Conservation (phyloP, 2,888 invertebrate genomes). For the Ypsolopha sequella region DNA sequence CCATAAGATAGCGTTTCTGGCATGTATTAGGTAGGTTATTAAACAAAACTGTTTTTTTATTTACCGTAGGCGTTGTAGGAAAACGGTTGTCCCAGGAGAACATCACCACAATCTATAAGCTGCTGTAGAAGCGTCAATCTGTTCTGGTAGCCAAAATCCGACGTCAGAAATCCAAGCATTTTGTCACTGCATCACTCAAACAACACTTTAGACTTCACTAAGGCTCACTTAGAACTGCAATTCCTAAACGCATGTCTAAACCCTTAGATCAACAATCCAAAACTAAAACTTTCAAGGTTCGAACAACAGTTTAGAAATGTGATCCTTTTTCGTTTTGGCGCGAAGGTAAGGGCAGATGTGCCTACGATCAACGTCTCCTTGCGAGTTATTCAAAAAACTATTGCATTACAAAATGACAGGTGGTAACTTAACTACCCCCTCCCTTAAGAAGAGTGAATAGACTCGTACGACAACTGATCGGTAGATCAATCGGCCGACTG, state of each 20-base stretch:
- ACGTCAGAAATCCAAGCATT: constrained; percentile 55
- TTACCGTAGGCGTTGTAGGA: constrained; percentile 17
- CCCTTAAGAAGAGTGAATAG: background rate
- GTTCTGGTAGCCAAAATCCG: constrained; percentile 55
- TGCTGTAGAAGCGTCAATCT: constrained; percentile 52
- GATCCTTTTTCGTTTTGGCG: constrained; percentile 32
- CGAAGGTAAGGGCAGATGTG: constrained; percentile 18
- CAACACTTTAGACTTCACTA: background rate
- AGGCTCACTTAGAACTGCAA: background rate
- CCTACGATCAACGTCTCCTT: constrained; percentile 14
- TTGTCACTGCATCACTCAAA: constrained; percentile 7
- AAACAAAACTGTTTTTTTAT: background rate
- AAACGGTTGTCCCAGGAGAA: constrained; percentile 39
- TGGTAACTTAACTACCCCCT: constrained; percentile 44
- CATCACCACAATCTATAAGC: constrained; percentile 57
- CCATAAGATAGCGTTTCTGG: no score
- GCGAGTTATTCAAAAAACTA: constrained; percentile 52
- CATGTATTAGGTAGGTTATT: no score
- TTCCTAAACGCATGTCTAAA: background rate
- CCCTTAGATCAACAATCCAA: no score
- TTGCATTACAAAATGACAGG: constrained; percentile 50
- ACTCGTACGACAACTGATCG: no score
- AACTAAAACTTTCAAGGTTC: background rate
- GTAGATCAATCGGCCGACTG: no score
- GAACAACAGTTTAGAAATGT: background rate